These are phyloP conservation scores for Hirtodrosophila duncani DNA, from an alignment of 2,888 invertebrate species.

Conservation along the genomic window DNA sequence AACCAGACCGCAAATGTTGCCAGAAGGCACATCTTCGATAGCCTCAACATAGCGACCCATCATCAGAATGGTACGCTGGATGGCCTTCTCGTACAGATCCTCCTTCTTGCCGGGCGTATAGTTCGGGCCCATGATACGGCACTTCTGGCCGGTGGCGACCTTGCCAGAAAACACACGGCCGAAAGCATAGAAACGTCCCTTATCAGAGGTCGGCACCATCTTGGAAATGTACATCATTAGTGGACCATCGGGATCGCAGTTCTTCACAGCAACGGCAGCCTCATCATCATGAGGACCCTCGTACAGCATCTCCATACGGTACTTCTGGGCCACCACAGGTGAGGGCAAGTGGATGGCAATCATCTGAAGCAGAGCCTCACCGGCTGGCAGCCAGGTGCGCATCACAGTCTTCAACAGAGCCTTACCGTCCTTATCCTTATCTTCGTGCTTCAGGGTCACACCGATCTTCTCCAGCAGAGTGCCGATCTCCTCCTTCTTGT, in stretches of 20 bases:
- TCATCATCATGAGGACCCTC: constrained; percentile 99
- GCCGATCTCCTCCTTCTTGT: constrained; percentile 95
- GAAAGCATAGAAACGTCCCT: constrained; percentile 99
- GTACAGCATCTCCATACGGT: constrained; percentile 99
- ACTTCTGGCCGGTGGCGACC: constrained; percentile 93
- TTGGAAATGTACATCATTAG: constrained; percentile 99
- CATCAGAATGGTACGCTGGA: constrained; percentile 99
- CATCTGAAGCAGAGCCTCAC: constrained; percentile 99
- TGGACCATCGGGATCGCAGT: constrained; percentile 96
- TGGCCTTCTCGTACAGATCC: constrained; percentile 98
- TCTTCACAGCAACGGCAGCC: constrained; percentile 93
- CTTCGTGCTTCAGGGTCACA: constrained; percentile 94
- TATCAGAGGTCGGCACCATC: constrained; percentile 99
- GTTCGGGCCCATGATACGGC: constrained; percentile 99
- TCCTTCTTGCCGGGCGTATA: constrained; percentile 98
- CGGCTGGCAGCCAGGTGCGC: constrained; percentile 99
- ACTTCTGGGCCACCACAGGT: constrained; percentile 98
- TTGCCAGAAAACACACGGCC: constrained; percentile 99
- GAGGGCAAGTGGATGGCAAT: constrained; percentile 99
- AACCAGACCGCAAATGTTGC: constrained; percentile 99
- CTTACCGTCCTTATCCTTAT: constrained; percentile 97
- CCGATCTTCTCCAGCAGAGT: constrained; percentile 93
- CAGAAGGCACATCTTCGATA: constrained; percentile 99
- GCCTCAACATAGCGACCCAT: constrained; percentile 99
- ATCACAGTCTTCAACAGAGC: constrained; percentile 97